Conservation (phyloP, 2,797 vertebrate genomes). For the Syngnathus acus region DNA sequence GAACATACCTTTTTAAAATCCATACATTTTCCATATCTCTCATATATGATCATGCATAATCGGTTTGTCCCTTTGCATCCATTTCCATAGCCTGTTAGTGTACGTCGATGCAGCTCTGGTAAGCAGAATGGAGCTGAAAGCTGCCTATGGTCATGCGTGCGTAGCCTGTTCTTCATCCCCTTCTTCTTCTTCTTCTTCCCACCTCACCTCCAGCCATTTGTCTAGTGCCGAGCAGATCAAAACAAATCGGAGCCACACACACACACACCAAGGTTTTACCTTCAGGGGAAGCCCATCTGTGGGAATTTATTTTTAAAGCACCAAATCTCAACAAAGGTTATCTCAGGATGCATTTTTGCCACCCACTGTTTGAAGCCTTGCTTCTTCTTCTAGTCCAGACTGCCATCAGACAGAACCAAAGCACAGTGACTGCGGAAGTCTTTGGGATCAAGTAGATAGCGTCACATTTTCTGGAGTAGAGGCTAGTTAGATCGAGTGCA, state of each 20-base stretch:
- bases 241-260: conserved; percentile 1
- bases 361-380: not conserved
- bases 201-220: conserved; percentile 2
- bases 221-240: conserved; percentile 1
- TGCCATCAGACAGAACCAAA: not conserved
- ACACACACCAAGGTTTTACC: conserved; percentile 15
- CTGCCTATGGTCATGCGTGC: not conserved
- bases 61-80: not conserved
- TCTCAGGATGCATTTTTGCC: not conserved
- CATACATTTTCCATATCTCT: too few species aligned
- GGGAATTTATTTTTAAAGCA: conserved; percentile 13
- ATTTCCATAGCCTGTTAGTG: not conserved
- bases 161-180: not conserved
- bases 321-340: not conserved
- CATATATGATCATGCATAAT: not conserved
- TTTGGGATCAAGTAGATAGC: not conserved
- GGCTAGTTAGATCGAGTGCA: not conserved
- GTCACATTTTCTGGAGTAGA: not conserved
- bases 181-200: not conserved
- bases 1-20: too few species aligned
- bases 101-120: not conserved
- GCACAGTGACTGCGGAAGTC: not conserved
- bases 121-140: not conserved
- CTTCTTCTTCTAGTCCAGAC: not conserved
- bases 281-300: conserved; percentile 22